These are phyloP conservation scores for Cryptocephalus primarius DNA, from an alignment of 2,888 invertebrate genomes.

Conservation along the genomic window DNA sequence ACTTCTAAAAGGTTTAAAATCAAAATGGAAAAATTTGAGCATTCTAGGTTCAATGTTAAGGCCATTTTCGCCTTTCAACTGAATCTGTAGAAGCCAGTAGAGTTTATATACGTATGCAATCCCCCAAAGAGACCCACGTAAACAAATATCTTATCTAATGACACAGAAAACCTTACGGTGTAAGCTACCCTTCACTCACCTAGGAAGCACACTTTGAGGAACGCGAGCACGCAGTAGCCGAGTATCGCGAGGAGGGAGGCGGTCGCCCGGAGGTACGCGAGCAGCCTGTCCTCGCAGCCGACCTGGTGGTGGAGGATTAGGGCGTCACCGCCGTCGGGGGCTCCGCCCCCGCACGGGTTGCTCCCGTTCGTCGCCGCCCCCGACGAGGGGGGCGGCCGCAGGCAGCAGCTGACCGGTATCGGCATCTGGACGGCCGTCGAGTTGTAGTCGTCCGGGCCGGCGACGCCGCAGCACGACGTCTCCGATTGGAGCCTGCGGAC, in stretches of 20 bases:
- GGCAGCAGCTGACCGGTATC: conserved; percentile 28
- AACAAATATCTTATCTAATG: too few relatives aligned
- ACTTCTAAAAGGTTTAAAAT: too few relatives aligned
- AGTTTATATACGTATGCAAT: too few relatives aligned
- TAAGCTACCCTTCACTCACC: conserved; percentile 27
- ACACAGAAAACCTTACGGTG: too few relatives aligned
- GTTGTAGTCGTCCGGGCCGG: conserved; percentile 39
- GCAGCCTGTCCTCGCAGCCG: conserved; percentile 64
- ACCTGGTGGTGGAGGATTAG: conserved; percentile 27
- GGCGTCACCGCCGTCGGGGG: not conserved
- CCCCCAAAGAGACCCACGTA: too few relatives aligned
- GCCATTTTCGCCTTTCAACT: too few relatives aligned
- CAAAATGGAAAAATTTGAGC: too few relatives aligned
- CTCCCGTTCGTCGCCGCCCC: not conserved
- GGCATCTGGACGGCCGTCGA: conserved; percentile 17
- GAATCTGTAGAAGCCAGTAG: too few relatives aligned
- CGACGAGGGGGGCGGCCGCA: conserved; percentile 20
- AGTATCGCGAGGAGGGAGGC: conserved; percentile 67
- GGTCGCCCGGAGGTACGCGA: conserved; percentile 65
- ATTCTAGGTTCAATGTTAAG: too few relatives aligned
- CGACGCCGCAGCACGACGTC: conserved; percentile 68
- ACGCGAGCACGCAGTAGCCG: conserved; percentile 81
- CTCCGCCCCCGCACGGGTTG: conserved; percentile 8
- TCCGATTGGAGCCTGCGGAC: conserved; percentile 51
- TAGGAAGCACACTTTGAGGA: conserved; percentile 80